Evolutionary conservation across 2,888 invertebrate species (phyloP).

Genomic region (Drosophila percnosoma): DNA sequence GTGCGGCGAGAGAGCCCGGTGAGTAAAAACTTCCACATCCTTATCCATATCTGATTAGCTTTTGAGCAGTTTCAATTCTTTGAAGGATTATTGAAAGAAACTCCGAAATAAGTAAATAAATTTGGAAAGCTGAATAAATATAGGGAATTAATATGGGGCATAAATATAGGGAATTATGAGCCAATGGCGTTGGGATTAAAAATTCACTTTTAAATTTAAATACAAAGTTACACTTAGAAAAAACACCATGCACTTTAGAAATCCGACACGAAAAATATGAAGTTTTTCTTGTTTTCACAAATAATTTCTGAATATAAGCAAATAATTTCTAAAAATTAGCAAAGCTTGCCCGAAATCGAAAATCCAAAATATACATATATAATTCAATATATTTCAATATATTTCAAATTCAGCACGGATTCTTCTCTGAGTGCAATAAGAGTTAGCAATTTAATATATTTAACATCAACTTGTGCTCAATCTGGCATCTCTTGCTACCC

Average conservation of each 20-base stretch:
- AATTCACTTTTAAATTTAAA: background rate
- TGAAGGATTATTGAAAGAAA: no score
- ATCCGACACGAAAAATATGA: background rate
- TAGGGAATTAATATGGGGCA: no score
- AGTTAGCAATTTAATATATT: background rate
- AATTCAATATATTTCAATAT: no score
- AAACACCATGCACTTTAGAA: background rate
- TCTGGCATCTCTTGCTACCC: background rate
- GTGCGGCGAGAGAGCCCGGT: constrained; percentile 85
- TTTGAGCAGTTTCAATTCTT: background rate
- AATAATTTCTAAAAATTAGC: no score
- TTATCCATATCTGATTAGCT: background rate
- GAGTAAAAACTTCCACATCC: background rate
- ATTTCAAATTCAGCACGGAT: background rate
- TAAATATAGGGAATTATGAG: background rate
- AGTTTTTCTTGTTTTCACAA: background rate
- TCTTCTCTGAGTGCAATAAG: background rate
- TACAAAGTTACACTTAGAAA: background rate
- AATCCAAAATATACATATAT: no score
- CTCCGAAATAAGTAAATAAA: no score
- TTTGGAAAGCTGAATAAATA: no score
- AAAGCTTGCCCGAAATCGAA: no score
- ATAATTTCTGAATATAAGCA: background rate
- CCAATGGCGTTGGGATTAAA: background rate
- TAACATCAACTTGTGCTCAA: background rate